These are phyloP conservation scores for Pelosia muscerda DNA, from an alignment of 2,888 invertebrate genomes.

Conservation along the genomic window DNA sequence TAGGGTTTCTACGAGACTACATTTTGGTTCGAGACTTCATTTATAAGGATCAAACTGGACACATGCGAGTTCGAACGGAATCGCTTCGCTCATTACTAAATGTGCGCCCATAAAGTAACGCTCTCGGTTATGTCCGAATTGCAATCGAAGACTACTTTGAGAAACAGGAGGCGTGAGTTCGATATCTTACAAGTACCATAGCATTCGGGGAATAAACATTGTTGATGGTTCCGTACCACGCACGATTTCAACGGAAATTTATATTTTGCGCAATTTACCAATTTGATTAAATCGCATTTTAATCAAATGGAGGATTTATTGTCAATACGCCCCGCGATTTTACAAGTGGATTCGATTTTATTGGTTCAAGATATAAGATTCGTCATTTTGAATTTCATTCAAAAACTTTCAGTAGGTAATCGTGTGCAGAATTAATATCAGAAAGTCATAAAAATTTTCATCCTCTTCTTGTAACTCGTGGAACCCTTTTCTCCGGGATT, in stretches of 20 bases:
- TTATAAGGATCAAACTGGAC: too few species aligned
- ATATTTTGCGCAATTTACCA: neutral
- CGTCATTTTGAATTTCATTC: neutral
- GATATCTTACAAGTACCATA: constrained; percentile 23
- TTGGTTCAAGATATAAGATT: neutral
- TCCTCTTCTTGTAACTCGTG: too few species aligned
- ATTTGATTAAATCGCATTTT: neutral
- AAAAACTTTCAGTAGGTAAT: neutral
- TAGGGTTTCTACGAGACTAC: too few species aligned
- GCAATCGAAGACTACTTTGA: constrained; percentile 41
- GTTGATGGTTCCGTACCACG: constrained; percentile 12
- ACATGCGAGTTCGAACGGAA: too few species aligned
- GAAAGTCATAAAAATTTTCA: too few species aligned
- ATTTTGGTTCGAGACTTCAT: neutral
- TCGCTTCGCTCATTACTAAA: constrained; percentile 26
- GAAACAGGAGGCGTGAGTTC: constrained; percentile 42
- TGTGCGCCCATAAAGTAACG: constrained; percentile 29
- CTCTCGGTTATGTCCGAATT: constrained; percentile 40
- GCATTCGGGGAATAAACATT: constrained; percentile 13
- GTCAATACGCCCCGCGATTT: neutral
- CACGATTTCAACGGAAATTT: neutral
- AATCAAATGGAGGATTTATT: neutral
- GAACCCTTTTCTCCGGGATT: too few species aligned
- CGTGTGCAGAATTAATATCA: neutral
- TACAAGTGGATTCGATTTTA: neutral